These are phyloP conservation scores for Grallaria varia DNA, from an alignment of 2,113 vertebrate genomes.

Conservation along the genomic window DNA sequence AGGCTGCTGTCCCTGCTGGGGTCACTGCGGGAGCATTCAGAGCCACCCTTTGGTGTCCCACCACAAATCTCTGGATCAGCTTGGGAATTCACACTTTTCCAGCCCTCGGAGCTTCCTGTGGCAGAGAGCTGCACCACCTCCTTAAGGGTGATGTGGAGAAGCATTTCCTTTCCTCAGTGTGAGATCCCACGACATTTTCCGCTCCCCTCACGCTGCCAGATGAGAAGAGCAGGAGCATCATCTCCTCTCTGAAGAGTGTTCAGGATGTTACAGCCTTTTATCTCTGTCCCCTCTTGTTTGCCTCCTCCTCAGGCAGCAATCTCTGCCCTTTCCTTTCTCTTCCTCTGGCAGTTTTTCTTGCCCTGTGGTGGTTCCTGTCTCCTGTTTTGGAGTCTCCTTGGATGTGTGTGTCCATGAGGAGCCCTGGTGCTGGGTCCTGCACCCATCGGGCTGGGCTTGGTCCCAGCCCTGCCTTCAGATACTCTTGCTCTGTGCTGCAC, in stretches of 20 bases:
- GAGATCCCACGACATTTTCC: background rate
- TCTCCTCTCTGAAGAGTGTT: background rate
- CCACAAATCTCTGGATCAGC: background rate
- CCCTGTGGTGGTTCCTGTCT: background rate
- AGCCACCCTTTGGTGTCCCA: background rate
- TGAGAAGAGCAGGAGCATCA: background rate
- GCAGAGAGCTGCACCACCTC: background rate
- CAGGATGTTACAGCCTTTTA: background rate
- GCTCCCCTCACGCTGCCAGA: background rate
- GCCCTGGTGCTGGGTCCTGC: background rate
- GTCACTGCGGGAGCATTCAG: background rate
- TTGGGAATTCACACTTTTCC: background rate
- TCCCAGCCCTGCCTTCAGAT: background rate
- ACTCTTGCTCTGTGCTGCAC: background rate
- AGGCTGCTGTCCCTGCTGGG: background rate
- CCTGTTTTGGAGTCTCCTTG: background rate
- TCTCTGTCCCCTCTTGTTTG: background rate
- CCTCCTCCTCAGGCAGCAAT: background rate
- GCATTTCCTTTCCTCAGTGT: background rate
- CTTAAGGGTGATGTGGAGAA: accelerated
- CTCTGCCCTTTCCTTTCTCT: background rate
- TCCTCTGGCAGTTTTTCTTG: background rate
- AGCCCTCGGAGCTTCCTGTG: background rate
- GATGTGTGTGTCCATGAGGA: background rate
- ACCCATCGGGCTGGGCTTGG: background rate